Percentiles rank a stretch among this genome's conserved stretches.
phyloP scores from a whole-genome alignment of 92 coral and sea anemone species.

The Heliopora coerulea region DNA sequence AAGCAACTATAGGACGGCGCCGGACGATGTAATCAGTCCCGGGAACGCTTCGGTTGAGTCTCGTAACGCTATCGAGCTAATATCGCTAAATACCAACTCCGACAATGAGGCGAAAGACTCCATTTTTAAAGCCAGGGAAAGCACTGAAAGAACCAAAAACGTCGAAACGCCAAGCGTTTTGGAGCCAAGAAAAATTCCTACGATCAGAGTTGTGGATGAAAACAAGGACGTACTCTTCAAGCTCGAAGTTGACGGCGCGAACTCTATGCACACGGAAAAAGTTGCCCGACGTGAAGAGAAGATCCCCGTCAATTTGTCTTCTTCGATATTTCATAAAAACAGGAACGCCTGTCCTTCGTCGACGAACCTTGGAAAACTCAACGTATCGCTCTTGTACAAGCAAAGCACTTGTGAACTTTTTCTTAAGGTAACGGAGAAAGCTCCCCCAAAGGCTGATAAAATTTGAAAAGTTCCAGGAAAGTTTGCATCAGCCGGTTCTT shows the following conservation, averaged over 20 bases:
- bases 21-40: constrained; percentile 70
- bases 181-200: constrained; percentile 49
- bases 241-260: constrained; percentile 5
- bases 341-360: constrained; percentile 35
- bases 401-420: constrained; percentile 92
- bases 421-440: constrained; percentile 87
- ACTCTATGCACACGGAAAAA: constrained; percentile 37
- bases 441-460: too few species aligned
- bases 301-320: constrained; percentile 85
- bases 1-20: constrained; percentile 88
- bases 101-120: background rate
- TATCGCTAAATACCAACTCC: constrained; percentile 1
- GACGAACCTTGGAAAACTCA: constrained; percentile 65
- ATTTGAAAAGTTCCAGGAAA: too few species aligned
- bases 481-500: too few species aligned
- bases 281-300: constrained; percentile 54
- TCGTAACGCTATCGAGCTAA: constrained; percentile 23
- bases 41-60: constrained; percentile 33
- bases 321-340: constrained; percentile 68
- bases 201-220: constrained; percentile 52
- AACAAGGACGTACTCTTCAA: constrained; percentile 44
- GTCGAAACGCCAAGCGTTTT: background rate
- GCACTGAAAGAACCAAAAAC: too few species aligned
- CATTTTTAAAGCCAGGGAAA: background rate
- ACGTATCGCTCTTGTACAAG: constrained; percentile 83